Percentiles rank a stretch among this genome's conserved stretches.
phyloP scores from a whole-genome alignment of 1,140 invertebrate genomes.

The Tetramorium alpestre region DNA sequence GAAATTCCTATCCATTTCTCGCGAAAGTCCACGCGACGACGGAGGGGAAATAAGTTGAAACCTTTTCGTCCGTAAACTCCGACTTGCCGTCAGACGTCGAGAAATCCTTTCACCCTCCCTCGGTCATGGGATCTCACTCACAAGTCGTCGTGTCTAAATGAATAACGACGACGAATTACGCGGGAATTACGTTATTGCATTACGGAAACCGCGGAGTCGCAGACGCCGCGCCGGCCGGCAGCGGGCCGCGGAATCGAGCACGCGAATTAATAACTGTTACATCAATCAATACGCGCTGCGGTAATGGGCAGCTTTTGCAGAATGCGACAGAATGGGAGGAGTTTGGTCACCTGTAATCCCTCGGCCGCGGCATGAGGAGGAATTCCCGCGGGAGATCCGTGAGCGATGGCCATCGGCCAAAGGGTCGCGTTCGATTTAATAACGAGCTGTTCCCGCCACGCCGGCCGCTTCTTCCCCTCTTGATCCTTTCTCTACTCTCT shows the following conservation, averaged over 20 bases:
- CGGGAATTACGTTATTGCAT: conserved; percentile 81
- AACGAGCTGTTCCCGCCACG: conserved; percentile 23
- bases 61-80: conserved; percentile 23
- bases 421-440: conserved; percentile 64
- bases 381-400: conserved; percentile 53
- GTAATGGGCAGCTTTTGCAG: conserved; percentile 56
- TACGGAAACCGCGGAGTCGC: conserved; percentile 67
- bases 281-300: conserved; percentile 80
- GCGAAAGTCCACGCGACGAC: background rate
- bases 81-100: conserved; percentile 30
- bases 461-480: background rate
- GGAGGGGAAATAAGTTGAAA: conserved; percentile 15
- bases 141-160: conserved; percentile 45
- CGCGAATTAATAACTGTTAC: conserved; percentile 84
- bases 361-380: conserved; percentile 17
- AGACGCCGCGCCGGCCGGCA: too few relatives aligned
- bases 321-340: conserved; percentile 12
- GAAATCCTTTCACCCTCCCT: too few relatives aligned
- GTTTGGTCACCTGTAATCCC: conserved; percentile 63
- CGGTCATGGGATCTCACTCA: background rate
- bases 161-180: conserved; percentile 68
- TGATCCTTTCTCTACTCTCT: background rate
- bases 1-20: conserved; percentile 50
- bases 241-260: conserved; percentile 80
- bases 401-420: conserved; percentile 60